Evolutionary conservation across 2,797 vertebrate species (phyloP).

Genomic region (Coccyzus lansbergi): DNA sequence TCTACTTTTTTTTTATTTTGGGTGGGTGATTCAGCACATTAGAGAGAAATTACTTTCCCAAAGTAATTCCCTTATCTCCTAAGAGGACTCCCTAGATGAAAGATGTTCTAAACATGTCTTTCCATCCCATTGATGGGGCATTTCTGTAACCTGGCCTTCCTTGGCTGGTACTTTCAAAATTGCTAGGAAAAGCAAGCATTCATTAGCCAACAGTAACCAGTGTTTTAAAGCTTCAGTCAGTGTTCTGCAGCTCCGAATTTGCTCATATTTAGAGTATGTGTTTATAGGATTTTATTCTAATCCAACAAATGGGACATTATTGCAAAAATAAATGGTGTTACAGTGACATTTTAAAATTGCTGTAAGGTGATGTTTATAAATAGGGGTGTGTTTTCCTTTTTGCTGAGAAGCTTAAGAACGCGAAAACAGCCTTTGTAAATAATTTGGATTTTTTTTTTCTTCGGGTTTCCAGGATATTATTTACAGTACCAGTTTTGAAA

Average conservation of each 20-base stretch:
- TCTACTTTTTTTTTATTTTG: background rate
- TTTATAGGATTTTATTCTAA: constrained; percentile 21
- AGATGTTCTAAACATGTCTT: background rate
- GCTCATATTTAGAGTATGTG: background rate
- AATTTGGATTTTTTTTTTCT: background rate
- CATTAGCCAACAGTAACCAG: constrained; percentile 9
- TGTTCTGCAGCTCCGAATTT: background rate
- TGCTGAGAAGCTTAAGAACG: background rate
- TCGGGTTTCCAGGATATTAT: background rate
- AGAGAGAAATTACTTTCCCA: background rate
- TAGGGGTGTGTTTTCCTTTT: background rate
- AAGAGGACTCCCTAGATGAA: background rate
- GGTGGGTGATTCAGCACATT: background rate
- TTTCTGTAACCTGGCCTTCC: background rate
- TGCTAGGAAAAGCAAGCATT: constrained; percentile 2
- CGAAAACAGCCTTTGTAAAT: background rate
- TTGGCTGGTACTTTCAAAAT: constrained; percentile 1
- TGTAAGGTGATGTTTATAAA: background rate
- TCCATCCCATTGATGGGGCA: background rate
- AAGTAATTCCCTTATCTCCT: background rate
- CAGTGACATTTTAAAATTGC: background rate
- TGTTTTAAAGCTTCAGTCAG: background rate
- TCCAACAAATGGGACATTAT: constrained; percentile 21
- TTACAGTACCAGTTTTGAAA: background rate
- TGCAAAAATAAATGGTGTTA: constrained; percentile 27